Conservation (phyloP, 1,140 invertebrate genomes). For the Portunus trituberculatus region DNA sequence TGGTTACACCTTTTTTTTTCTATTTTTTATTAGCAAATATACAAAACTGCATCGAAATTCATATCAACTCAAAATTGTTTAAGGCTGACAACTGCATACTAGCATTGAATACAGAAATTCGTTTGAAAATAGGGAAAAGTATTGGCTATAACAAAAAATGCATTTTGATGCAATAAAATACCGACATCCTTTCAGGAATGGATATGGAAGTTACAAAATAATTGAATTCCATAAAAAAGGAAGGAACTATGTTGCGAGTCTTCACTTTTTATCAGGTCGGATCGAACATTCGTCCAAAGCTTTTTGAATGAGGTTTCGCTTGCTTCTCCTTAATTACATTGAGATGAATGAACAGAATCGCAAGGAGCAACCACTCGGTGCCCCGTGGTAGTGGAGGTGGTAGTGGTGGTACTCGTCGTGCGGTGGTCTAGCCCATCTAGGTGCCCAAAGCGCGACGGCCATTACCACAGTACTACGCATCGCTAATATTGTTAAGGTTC, state of each 20-base stretch:
- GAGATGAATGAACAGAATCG: neutral
- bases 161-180: conserved; percentile 13
- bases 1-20: too few species aligned
- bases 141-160: conserved; percentile 15
- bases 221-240: neutral
- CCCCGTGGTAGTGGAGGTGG: too few species aligned
- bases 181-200: neutral
- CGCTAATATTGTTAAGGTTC: too few species aligned
- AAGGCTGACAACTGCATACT: neutral
- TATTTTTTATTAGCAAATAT: neutral
- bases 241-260: neutral
- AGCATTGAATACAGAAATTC: neutral
- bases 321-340: neutral
- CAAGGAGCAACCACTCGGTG: neutral
- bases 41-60: neutral
- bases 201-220: neutral
- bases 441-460: neutral
- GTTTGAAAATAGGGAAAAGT: neutral
- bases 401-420: too few species aligned
- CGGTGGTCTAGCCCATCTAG: neutral
- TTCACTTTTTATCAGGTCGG: neutral
- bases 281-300: neutral
- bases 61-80: conserved; percentile 14
- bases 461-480: too few species aligned
- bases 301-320: neutral